Evolutionary conservation across 2,888 invertebrate species (phyloP).

Genomic region (Callimorpha dominula): DNA sequence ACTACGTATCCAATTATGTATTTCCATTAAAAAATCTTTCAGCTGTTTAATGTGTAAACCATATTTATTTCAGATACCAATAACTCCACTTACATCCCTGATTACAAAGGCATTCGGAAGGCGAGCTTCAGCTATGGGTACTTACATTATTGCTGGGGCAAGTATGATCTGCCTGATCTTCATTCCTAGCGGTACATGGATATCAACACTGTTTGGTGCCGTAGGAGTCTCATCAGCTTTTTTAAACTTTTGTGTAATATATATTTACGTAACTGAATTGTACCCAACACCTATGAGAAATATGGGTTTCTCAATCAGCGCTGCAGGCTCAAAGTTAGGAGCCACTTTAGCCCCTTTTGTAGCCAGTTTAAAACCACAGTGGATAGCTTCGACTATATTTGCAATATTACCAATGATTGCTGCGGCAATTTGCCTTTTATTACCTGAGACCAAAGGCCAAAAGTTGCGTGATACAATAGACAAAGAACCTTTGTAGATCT

Average conservation of each 20-base stretch:
- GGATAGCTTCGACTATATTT: constrained; percentile 66
- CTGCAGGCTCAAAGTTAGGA: constrained; percentile 63
- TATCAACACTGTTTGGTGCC: constrained; percentile 52
- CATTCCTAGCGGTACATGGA: constrained; percentile 53
- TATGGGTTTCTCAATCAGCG: constrained; percentile 65
- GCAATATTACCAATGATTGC: constrained; percentile 62
- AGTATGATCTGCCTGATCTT: constrained; percentile 59
- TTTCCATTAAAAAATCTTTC: background rate
- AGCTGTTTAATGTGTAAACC: background rate
- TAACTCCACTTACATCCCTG: constrained; percentile 50
- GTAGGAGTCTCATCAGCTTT: constrained; percentile 52
- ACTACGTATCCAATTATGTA: background rate
- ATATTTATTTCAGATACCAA: constrained; percentile 58
- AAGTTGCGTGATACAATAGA: constrained; percentile 65
- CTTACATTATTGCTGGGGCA: constrained; percentile 45
- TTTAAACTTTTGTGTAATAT: constrained; percentile 53
- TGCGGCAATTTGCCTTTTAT: constrained; percentile 55
- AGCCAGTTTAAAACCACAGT: constrained; percentile 59
- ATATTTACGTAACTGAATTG: constrained; percentile 64
- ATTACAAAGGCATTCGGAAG: constrained; percentile 61
- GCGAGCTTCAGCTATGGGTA: constrained; percentile 49
- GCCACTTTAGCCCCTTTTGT: constrained; percentile 69
- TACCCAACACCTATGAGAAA: constrained; percentile 71
- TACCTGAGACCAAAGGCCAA: constrained; percentile 71
- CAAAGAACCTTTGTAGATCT: constrained; percentile 22